Base-by-base conservation (phyloP, 1,140 invertebrate species). In the Formica exsecta region DNA sequence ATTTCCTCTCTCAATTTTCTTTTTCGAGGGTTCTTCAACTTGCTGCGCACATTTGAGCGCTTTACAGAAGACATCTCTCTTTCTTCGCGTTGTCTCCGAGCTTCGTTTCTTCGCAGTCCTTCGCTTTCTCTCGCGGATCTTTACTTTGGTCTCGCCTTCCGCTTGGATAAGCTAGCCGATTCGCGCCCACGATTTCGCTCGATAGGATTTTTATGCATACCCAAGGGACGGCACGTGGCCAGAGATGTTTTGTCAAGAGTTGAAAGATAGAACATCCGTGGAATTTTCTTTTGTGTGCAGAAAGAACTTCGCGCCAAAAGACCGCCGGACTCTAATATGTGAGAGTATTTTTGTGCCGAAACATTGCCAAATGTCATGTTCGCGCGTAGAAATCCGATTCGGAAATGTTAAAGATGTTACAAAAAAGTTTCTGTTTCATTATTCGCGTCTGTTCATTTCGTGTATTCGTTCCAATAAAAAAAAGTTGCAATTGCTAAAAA, bases 1-100 rank as follows among this genome's bases (percentile, higher is more conserved):
- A 70, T 86, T 86, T 70, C 62, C 68, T 76, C 41, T 83, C 83
- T 62, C 86, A 64, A 86, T 86, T 89, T 85, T 36, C 65, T 73
- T 51, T 16, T 62, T 44, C 13, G 48, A 29, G 38, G 57, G 19
- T 62, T 74, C n/a, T 68, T 54, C 36, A 48, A 19, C 48, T 41
- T 16, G 16, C 48, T 51, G 16, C 51, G 36, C 13, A 19, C 25
- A 7, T 29, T 22, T 38, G 9, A 57, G 6, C 48, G n/a, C 48
- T 9, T 11, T 51, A 38, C n/a, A 51, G 38, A 61, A 41, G 54
- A 48, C 51, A 36, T 65, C 11, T 77, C 65, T 74, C 25, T 64
- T 29, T 36, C 44, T 70, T 57, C 7, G 32, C 13, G 19, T 19
- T 32, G 44, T 89, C 86, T 77, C 59, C 70, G 62, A 75, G 64